Evolutionary conservation across 2,797 vertebrate genomes (phyloP).

Genomic region (Pipistrellus pygmaeus): DNA sequence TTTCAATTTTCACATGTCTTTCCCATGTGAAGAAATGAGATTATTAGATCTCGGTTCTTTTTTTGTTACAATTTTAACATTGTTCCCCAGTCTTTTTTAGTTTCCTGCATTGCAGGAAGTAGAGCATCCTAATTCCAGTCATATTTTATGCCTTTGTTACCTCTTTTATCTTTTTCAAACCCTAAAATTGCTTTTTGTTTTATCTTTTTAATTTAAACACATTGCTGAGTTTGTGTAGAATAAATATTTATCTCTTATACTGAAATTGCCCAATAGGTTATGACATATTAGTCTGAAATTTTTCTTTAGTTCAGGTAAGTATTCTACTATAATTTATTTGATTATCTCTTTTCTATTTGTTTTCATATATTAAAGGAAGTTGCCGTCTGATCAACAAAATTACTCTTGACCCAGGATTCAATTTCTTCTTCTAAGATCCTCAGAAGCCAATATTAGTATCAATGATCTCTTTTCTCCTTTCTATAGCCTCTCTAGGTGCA

Average conservation of each 20-base stretch:
- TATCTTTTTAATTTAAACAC: background rate
- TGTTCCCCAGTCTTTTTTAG: background rate
- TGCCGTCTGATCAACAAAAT: background rate
- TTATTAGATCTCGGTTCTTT: background rate
- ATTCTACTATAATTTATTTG: background rate
- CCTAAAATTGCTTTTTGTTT: background rate
- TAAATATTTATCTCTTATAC: background rate
- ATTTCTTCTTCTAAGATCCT: background rate
- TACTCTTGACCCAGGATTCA: background rate
- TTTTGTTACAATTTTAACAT: background rate
- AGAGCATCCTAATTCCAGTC: background rate
- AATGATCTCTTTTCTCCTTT: background rate
- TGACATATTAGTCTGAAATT: conserved; percentile 10
- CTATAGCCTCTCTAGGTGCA: background rate
- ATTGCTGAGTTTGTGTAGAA: background rate
- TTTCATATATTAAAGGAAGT: background rate
- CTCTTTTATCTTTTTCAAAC: conserved; percentile 12
- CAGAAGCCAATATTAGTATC: background rate
- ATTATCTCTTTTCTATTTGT: background rate
- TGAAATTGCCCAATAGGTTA: background rate
- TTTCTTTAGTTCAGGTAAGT: background rate
- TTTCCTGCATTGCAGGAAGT: background rate
- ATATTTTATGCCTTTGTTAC: background rate
- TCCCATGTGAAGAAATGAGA: background rate
- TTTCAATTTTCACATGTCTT: background rate